Evolutionary conservation across 2,888 invertebrate species (phyloP).

Genomic region (Bellardia pandia): DNA sequence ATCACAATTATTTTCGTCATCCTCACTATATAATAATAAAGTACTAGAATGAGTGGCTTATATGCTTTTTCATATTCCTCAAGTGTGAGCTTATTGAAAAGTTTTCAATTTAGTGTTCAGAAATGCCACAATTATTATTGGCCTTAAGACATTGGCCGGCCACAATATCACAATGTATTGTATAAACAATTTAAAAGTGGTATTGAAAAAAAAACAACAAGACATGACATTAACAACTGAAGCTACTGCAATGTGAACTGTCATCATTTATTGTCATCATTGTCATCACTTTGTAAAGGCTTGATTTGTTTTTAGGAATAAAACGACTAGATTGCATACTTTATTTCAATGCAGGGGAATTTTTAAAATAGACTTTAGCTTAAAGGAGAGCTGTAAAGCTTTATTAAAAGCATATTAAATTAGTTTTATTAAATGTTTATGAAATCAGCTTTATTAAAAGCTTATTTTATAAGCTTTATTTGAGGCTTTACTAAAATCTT

Average conservation of each 20-base stretch:
- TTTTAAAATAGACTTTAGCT: too few species aligned
- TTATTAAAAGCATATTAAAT: neutral
- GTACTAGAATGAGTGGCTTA: constrained; percentile 23
- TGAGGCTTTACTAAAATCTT: neutral
- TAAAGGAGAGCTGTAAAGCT: neutral
- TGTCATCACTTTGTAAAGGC: neutral
- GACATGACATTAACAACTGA: constrained; percentile 31
- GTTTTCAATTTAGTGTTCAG: constrained; percentile 24
- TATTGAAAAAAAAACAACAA: constrained; percentile 7
- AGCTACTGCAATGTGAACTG: neutral
- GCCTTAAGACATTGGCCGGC: constrained; percentile 63
- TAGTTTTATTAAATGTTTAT: neutral
- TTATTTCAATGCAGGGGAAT: too few species aligned
- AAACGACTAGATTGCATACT: too few species aligned
- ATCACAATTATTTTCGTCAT: constrained; percentile 44
- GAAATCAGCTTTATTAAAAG: neutral
- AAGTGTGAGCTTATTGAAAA: constrained; percentile 13
- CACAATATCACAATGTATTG: constrained; percentile 33
- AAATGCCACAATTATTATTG: constrained; percentile 67
- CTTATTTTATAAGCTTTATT: neutral
- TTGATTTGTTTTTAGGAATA: too few species aligned
- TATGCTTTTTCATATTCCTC: constrained; percentile 1
- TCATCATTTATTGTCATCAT: constrained; percentile 23
- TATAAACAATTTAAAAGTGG: constrained; percentile 40
- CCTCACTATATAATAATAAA: constrained; percentile 17